Evolutionary conservation across 2,113 vertebrate genomes (phyloP).

Genomic region (Peromyscus maniculatus): DNA sequence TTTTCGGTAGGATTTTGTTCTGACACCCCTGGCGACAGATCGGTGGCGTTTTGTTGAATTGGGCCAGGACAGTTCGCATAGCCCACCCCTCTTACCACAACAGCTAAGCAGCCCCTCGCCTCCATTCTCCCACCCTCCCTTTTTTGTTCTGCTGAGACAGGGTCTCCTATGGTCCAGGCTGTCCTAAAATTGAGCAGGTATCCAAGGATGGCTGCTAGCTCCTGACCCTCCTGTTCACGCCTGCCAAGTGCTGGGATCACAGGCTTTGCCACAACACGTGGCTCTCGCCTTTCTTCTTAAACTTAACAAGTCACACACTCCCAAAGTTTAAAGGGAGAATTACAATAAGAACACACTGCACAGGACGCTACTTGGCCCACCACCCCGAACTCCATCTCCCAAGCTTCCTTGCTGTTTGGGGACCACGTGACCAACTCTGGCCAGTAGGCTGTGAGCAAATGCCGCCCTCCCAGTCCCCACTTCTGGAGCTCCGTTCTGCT

Average conservation of each 20-base stretch:
- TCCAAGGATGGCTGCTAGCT: neutral
- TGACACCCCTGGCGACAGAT: neutral
- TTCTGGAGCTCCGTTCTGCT: neutral
- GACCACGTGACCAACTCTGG: neutral
- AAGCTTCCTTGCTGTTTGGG: neutral
- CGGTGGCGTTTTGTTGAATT: neutral
- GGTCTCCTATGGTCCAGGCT: neutral
- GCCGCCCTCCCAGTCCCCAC: too few relatives aligned
- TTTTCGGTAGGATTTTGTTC: neutral
- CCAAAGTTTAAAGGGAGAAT: neutral
- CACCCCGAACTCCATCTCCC: neutral
- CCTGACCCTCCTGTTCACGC: neutral
- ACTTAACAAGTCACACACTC: neutral
- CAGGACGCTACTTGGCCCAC: too few relatives aligned
- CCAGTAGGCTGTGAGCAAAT: neutral
- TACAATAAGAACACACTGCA: too few relatives aligned
- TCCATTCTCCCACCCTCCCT: too few relatives aligned
- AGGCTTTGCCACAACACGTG: too few relatives aligned
- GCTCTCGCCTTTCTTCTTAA: neutral
- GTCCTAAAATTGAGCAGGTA: neutral
- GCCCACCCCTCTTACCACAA: neutral
- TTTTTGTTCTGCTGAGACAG: neutral
- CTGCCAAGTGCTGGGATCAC: neutral
- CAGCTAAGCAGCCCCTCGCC: neutral
- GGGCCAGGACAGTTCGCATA: neutral